Base-by-base conservation (phyloP, 2,113 vertebrate genomes). In the Alethe castanea region DNA sequence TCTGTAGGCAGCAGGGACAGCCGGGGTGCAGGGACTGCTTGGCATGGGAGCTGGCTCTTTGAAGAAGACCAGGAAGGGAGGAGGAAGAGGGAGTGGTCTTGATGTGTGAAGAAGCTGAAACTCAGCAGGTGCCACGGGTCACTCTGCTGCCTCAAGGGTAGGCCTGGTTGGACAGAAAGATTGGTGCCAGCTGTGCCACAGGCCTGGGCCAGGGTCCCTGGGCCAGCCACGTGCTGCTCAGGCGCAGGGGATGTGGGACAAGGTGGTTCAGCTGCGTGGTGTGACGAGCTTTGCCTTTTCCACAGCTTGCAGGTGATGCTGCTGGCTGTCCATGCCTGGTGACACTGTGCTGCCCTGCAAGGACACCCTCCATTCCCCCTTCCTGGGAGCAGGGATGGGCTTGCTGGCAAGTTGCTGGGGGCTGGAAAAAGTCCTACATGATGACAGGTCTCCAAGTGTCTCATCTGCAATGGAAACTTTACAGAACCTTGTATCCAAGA, bases 321-420 rank as follows among this genome's bases (percentile, higher is more conserved):
- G 52, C 12, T 71, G 65, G 20, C 28, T 2, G 0, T 4, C 31
- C 1, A 0, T 13, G 47, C 6, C 47, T 0, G 0, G 0, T 14
- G 53, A 17, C 11, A 8, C 11, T 11, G 17, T 4, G 10, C 57
- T 85, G 52, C n/a, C n/a, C 45, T 4, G 3, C 62, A 23, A 50
- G 59, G 42, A 9, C n/a, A 23, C 19, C 45, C 26, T 53, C 47
- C 8, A 3, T 12, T 48, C 60, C 54, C 17, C 3, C 40, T 77
- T 4, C 14, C 2, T 20, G 53, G n/a, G 44, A 23, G 40, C 40
- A 7, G 20, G 11, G 20, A 7, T 13, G 14, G 33, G 33, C 40
- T 52, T 57, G 48, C 78, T 36, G 77, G 15, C n/a, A 17, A n/a
- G 17, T 2, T 53, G 5, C 54, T 8, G 47, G 62, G n/a, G 15